Conservation (phyloP, 2,113 vertebrate genomes). For the Carassius carassius region DNA sequence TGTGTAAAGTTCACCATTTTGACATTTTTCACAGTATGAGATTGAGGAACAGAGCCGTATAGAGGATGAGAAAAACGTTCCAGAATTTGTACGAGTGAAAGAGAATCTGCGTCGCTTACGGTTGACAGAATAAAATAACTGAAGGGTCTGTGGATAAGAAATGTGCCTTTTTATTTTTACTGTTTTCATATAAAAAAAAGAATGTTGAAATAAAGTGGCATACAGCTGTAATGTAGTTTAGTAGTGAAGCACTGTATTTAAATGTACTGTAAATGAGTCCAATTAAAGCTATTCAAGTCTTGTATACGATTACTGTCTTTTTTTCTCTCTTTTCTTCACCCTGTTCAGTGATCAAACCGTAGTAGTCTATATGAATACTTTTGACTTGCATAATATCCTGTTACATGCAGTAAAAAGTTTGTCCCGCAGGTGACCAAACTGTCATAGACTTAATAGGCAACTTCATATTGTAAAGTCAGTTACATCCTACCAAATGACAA, state of each 20-base stretch:
- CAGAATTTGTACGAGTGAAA: slow-evolving; percentile 78
- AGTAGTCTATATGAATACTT: not conserved
- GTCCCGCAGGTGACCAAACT: not conserved
- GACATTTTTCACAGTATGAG: slow-evolving; percentile 71
- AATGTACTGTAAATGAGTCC: not conserved
- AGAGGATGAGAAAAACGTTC: slow-evolving; percentile 64
- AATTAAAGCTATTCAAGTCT: slow-evolving; percentile 31
- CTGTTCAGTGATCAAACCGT: not conserved
- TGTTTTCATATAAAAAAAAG: not conserved
- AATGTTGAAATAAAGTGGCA: not conserved
- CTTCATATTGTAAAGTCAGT: not conserved
- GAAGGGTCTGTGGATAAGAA: not conserved
- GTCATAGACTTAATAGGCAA: not conserved
- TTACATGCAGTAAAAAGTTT: too few species aligned
- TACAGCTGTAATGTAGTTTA: not conserved
- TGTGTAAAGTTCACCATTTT: too few species aligned
- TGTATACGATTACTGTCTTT: not conserved
- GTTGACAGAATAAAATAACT: not conserved
- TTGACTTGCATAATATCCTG: not conserved
- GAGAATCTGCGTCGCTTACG: slow-evolving; percentile 75
- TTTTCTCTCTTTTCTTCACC: not conserved
- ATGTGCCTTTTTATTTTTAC: not conserved
- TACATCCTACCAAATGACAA: too few species aligned
- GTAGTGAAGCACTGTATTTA: not conserved
- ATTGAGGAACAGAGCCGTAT: slow-evolving; percentile 64